Percentiles rank a stretch among this genome's conserved stretches.
Evolutionary conservation across 2,888 invertebrate genomes (phyloP).

Genomic region (Harpalus rufipes): DNA sequence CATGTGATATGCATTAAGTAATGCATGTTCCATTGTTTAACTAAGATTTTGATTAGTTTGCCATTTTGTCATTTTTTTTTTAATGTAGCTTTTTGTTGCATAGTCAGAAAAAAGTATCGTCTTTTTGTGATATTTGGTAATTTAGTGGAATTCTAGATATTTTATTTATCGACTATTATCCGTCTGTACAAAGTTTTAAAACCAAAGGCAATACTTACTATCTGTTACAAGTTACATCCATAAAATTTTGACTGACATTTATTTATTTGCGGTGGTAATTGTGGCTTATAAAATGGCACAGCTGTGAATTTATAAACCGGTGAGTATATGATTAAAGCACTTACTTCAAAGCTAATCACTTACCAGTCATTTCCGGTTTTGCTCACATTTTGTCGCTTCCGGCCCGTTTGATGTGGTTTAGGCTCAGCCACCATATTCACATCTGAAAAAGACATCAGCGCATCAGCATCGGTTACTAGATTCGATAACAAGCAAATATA

Average conservation of each 20-base stretch:
- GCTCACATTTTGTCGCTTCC: slow-evolving; percentile 81
- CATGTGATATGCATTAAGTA: no score
- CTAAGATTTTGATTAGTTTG: no score
- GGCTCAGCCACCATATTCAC: slow-evolving; percentile 86
- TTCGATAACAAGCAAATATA: no score
- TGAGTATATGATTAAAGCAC: slow-evolving; percentile 8
- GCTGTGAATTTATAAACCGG: slow-evolving; percentile 27
- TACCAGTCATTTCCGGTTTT: slow-evolving; percentile 83
- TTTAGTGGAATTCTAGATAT: neutral
- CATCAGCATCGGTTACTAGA: neutral
- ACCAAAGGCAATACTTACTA: slow-evolving; percentile 30
- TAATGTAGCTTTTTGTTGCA: no score
- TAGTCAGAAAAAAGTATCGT: no score
- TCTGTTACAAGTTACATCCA: neutral
- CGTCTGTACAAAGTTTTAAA: neutral
- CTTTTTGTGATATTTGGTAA: neutral
- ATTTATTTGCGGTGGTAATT: neutral
- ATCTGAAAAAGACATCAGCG: slow-evolving; percentile 78
- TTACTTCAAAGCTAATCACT: slow-evolving; percentile 71
- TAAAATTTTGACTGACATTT: slow-evolving; percentile 4
- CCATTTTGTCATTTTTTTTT: no score
- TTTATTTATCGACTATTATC: neutral
- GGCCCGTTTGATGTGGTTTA: slow-evolving; percentile 83
- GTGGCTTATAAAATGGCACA: slow-evolving; percentile 22
- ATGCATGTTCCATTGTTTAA: no score